Evolutionary conservation across 23 tunicate species (phyloP).

Genomic region (Phallusia fumigata): DNA sequence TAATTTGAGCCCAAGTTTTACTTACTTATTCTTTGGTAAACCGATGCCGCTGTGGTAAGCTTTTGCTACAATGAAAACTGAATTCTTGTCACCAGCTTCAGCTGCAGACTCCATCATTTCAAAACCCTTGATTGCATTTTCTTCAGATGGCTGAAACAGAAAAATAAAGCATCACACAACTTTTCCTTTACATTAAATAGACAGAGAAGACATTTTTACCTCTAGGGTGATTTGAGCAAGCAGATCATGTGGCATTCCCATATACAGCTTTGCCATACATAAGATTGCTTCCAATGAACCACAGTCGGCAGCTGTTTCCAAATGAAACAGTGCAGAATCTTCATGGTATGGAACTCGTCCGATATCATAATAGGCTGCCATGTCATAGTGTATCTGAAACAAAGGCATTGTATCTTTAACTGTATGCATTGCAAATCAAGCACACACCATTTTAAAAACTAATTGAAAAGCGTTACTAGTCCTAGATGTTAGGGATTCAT

Average conservation of each 20-base stretch:
- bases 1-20: no score
- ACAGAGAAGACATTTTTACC: slow-evolving; percentile 19
- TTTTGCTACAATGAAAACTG: slow-evolving; percentile 72
- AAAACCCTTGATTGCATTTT: slow-evolving; percentile 69
- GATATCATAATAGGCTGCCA: slow-evolving; percentile 72
- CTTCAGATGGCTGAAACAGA: slow-evolving; percentile 47
- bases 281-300: slow-evolving; percentile 87
- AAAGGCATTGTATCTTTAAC: background rate
- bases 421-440: background rate
- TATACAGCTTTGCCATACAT: slow-evolving; percentile 55
- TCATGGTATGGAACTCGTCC: slow-evolving; percentile 79
- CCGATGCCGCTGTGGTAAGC: slow-evolving; percentile 81
- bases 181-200: background rate
- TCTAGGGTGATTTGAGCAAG: slow-evolving; percentile 52
- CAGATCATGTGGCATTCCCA: slow-evolving; percentile 95
- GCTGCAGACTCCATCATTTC: slow-evolving; percentile 69
- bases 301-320: slow-evolving; percentile 82
- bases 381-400: slow-evolving; percentile 82
- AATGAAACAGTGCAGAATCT: slow-evolving; percentile 89
- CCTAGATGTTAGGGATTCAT: no score
- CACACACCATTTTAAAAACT: no score
- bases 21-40: slow-evolving; percentile 66
- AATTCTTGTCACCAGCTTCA: slow-evolving; percentile 82
- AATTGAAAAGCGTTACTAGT: no score
- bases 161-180: background rate